Evolutionary conservation across 2,797 vertebrate species (phyloP), one percentile per base, ranked within the genome.

Genomic region (Helostoma temminkii): DNA sequence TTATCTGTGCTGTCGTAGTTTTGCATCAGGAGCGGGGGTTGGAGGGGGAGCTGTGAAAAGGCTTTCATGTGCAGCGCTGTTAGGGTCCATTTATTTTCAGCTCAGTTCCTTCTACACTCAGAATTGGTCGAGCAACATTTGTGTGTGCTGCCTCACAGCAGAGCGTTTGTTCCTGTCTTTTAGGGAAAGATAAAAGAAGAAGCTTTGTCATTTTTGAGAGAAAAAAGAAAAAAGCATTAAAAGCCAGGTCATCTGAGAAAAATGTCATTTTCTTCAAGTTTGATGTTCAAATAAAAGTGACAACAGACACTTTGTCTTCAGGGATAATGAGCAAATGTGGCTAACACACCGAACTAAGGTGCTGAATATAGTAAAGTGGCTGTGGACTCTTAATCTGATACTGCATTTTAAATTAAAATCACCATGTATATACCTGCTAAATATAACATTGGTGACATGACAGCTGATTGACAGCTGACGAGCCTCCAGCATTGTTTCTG

Each of bases 1-100:
- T 84, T 81, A 84, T 85, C 81, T n/a, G 37, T 71, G 74, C 78
- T 69, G 82, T 72, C 21, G 54, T 78, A 56, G 78, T 73, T 84
- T 43, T 60, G 62, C 73, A 75, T 66, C 45, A 7, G 73, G 41
- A 43, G 63, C 30, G 2, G 66, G 39, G 41, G 2, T 2, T 49
- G 46, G 57, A n/a, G 15, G 45, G 5, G 3, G 36, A 16, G 52
- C 34, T 57, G 47, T 66, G 66, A 56, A 71, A 68, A 79, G 57
- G 34, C 81, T 81, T 84, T 86, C 77, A 79, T 86, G 81, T 80
- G 83, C 71, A n/a, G 9, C 32, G 6, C 65, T 64, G 48, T 55
- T 49, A 47, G 73, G 72, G 61, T 77, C 67, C 60, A 39, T 82
- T 81, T 77, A 55, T 70, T 81, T 36, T 78, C 68, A 10, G 50